Evolutionary conservation across 2,888 invertebrate genomes (phyloP).

Genomic region (Julus scandinavius): DNA sequence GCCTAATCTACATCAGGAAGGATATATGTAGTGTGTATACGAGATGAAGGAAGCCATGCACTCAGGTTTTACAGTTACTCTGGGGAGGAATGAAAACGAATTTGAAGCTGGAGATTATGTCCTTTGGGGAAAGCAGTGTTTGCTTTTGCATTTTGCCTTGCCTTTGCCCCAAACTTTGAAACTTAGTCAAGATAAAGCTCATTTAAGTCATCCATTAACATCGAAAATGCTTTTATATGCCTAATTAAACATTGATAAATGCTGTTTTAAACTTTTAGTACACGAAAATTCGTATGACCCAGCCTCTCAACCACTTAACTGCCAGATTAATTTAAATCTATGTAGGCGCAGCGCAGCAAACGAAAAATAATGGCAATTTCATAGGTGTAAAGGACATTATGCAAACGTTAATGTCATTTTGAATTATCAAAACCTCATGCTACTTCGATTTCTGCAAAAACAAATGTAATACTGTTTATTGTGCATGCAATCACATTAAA

Average conservation of each 20-base stretch:
- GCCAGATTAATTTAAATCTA: conserved; percentile 27
- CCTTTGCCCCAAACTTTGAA: conserved; percentile 34
- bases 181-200: conserved; percentile 49
- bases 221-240: conserved; percentile 48
- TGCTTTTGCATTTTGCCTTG: conserved; percentile 13
- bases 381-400: background rate
- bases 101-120: conserved; percentile 45
- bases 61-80: conserved; percentile 43
- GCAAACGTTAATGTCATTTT: background rate
- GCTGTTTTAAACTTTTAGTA: conserved; percentile 36
- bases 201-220: conserved; percentile 48
- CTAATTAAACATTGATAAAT: conserved; percentile 52
- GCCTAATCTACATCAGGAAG: conserved; percentile 48
- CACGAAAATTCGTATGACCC: conserved; percentile 13
- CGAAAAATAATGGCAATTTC: background rate
- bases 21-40: background rate
- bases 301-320: conserved; percentile 35
- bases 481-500: background rate
- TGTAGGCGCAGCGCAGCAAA: background rate
- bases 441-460: background rate
- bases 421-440: background rate
- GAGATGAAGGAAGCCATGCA: conserved; percentile 21
- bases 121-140: conserved; percentile 31
- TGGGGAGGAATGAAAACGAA: conserved; percentile 41
- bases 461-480: background rate